A percentile compares a stretch with the other conserved stretches of the same genome.
These are phyloP conservation scores for Sarcophaga carnaria DNA, from an alignment of 2,888 invertebrate species.

Conservation along the genomic window DNA sequence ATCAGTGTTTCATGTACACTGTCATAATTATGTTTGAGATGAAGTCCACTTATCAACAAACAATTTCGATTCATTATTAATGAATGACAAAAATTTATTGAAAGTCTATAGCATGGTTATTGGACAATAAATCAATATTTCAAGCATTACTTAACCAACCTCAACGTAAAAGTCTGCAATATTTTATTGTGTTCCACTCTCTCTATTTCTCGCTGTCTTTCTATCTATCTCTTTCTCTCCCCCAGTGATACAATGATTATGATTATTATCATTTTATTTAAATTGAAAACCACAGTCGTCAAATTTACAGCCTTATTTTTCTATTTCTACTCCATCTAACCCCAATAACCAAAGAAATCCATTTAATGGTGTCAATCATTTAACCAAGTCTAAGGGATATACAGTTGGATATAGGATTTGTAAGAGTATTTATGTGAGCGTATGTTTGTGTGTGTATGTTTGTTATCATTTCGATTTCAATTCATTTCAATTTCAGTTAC, in stretches of 20 bases:
- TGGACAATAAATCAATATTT: too few relatives aligned
- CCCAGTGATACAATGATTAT: neutral
- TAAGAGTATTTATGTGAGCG: neutral
- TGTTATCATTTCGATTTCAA: neutral
- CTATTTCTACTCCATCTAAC: neutral
- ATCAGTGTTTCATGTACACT: too few relatives aligned
- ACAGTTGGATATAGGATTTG: neutral
- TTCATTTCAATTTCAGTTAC: slow-evolving; percentile 10
- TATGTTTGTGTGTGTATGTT: neutral
- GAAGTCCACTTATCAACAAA: too few relatives aligned
- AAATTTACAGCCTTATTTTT: neutral
- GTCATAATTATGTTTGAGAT: too few relatives aligned
- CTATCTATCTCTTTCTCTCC: too few relatives aligned
- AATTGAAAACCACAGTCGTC: slow-evolving; percentile 23
- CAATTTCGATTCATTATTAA: too few relatives aligned
- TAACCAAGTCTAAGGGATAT: neutral
- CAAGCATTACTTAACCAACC: too few relatives aligned
- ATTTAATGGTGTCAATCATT: slow-evolving; percentile 28
- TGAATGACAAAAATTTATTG: too few relatives aligned
- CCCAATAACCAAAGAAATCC: neutral
- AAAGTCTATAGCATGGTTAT: too few relatives aligned
- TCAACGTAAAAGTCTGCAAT: neutral
- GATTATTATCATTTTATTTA: slow-evolving; percentile 28
- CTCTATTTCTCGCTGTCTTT: neutral
- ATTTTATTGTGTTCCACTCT: neutral